Conservation (phyloP, 2,113 vertebrate species). For the Ctenomys sociabilis region DNA sequence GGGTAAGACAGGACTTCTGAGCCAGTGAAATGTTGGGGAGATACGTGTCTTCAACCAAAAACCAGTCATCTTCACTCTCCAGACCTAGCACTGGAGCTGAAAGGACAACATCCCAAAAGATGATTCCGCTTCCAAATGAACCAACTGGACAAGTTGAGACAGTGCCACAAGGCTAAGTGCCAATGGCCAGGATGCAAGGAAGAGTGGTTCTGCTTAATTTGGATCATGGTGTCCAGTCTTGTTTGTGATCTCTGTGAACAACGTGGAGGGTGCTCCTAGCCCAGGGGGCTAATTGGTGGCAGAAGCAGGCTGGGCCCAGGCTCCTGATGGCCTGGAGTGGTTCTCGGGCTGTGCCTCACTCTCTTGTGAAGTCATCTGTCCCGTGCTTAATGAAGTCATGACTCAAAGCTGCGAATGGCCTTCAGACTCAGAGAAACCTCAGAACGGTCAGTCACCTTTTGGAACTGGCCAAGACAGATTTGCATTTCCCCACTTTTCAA, state of each 20-base stretch:
- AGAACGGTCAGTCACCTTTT: not conserved
- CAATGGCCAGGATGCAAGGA: not conserved
- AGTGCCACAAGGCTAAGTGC: not conserved
- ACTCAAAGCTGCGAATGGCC: not conserved
- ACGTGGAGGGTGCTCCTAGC: accelerated
- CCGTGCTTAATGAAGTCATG: not conserved
- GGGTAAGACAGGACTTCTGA: not conserved
- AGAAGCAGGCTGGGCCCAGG: not conserved
- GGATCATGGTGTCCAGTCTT: not conserved
- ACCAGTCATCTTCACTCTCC: not conserved
- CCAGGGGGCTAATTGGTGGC: too few relatives aligned
- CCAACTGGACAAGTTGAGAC: not conserved
- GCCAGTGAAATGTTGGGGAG: not conserved
- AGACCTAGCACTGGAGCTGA: not conserved
- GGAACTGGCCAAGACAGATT: not conserved
- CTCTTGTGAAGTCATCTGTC: not conserved
- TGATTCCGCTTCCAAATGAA: constrained; percentile 57
- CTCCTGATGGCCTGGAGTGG: not conserved
- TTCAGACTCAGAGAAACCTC: not conserved
- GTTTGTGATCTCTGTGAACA: not conserved
- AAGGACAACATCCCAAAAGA: not conserved
- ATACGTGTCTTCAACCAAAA: constrained; percentile 26
- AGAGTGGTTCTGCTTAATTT: not conserved
- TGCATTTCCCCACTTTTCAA: constrained; percentile 10
- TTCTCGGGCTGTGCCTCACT: not conserved